These are phyloP conservation scores for Hyperoodon ampullatus DNA, from an alignment of 2,113 vertebrate species.

Conservation along the genomic window DNA sequence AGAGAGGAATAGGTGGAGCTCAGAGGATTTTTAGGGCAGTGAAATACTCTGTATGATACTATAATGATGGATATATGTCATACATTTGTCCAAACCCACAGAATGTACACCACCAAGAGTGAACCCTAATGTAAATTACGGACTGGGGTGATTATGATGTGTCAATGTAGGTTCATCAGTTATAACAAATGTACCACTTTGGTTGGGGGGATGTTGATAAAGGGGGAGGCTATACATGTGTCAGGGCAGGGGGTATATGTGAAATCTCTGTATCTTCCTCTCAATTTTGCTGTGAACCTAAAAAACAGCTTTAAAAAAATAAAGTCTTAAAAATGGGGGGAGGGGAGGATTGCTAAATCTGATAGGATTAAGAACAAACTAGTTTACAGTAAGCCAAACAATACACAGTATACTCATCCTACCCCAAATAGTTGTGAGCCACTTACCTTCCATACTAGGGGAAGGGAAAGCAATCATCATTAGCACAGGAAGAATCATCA, in stretches of 20 bases:
- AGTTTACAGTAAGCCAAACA: background rate
- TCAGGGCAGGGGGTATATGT: background rate
- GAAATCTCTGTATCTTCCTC: background rate
- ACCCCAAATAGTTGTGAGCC: background rate
- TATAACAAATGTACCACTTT: background rate
- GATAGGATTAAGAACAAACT: background rate
- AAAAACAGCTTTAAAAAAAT: background rate
- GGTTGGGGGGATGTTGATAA: background rate
- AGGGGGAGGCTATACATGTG: background rate
- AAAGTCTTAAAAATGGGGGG: background rate
- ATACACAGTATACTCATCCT: background rate
- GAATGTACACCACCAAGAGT: background rate
- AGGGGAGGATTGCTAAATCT: background rate
- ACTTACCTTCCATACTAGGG: slow-evolving; percentile 92
- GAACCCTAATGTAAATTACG: background rate
- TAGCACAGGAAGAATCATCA: slow-evolving; percentile 90
- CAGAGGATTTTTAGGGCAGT: background rate
- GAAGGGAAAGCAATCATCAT: slow-evolving; percentile 88
- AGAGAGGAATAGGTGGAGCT: background rate
- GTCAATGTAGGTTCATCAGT: background rate
- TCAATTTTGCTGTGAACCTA: background rate
- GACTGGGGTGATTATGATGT: background rate
- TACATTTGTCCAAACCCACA: background rate
- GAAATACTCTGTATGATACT: background rate
- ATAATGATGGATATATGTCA: background rate